phyloP scores from a whole-genome alignment of 1,140 invertebrate genomes.

The Caenorhabditis inopinata region DNA sequence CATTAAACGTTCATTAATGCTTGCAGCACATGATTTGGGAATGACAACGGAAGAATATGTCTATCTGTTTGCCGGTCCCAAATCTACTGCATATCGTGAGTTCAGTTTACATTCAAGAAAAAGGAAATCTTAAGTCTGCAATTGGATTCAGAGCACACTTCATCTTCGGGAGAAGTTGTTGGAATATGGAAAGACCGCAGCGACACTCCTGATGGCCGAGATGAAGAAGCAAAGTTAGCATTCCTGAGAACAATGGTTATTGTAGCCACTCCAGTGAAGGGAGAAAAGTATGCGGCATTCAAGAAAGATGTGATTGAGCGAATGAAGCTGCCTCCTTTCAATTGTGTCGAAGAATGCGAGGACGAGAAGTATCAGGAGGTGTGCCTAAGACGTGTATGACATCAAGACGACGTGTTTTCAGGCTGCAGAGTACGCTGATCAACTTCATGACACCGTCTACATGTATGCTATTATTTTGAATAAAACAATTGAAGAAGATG shows the following conservation, averaged over 20 bases:
- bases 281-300: constrained; percentile 26
- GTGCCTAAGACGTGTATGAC: background rate
- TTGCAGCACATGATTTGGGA: background rate
- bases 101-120: too few relatives aligned
- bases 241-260: constrained; percentile 36
- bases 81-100: constrained; percentile 9
- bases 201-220: constrained; percentile 13
- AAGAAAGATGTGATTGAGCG: constrained; percentile 37
- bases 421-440: constrained; percentile 39
- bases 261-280: constrained; percentile 1
- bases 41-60: constrained; percentile 14
- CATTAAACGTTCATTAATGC: background rate
- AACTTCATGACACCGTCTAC: constrained; percentile 36
- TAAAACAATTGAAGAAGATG: constrained; percentile 20
- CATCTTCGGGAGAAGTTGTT: constrained; percentile 17
- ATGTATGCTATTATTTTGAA: constrained; percentile 28
- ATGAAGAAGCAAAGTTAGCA: constrained; percentile 33
- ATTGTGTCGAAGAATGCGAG: constrained; percentile 26
- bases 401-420: background rate
- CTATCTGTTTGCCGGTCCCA: background rate
- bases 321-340: constrained; percentile 35
- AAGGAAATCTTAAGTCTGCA: background rate
- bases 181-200: constrained; percentile 8
- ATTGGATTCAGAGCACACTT: background rate
- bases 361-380: constrained; percentile 21